Evolutionary conservation across 1,140 invertebrate species (phyloP), one percentile per base, ranked within the genome.

Genomic region (Calosoma granatense): DNA sequence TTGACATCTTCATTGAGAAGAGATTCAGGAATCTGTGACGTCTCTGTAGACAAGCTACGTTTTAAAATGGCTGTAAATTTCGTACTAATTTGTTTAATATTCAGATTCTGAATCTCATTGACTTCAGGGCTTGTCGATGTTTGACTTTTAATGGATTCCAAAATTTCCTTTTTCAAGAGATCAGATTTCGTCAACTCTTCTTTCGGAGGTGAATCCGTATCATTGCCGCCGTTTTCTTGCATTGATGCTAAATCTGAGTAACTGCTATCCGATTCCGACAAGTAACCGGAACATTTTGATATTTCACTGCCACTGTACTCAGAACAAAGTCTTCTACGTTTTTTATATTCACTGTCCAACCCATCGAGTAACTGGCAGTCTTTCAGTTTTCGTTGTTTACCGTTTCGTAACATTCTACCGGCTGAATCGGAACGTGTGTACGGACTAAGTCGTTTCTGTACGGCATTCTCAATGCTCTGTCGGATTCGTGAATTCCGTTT

Each of bases 251-350:
- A 61, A 39, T 84, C 81, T 12, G 76, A 80, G 56, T 80, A 75
- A 62, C 79, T 82, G 56, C 79, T 73, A 64, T 83, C 82, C 2
- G 78, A 79, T 61, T 83, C 81, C 6, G 75, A 77, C 58, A 73
- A 67, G 64, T 81, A 73, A 22, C 74, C 81, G 39, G 77, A 77
- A 56, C 72, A 73, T 67, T 80, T 80, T 55, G 78, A 71, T 61
- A 78, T 72, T 65, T 79, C 74, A 67, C 74, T 75, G 36, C 72
- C 71, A 65, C 80, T 71, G 22, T 76, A 75, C 61, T 80, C 79
- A 2, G 81, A 83, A 56, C 78, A 76, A 26, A 80, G 67, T 63
- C 80, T 70, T 63, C 76, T 77, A 19, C 76, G 59, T 57, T 77
- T 79, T 60, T 77, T 80, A 19, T 67, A 63, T 61, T 76, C 74